Conservation (phyloP, 2,888 invertebrate species). For the Tetragonula carbonaria region DNA sequence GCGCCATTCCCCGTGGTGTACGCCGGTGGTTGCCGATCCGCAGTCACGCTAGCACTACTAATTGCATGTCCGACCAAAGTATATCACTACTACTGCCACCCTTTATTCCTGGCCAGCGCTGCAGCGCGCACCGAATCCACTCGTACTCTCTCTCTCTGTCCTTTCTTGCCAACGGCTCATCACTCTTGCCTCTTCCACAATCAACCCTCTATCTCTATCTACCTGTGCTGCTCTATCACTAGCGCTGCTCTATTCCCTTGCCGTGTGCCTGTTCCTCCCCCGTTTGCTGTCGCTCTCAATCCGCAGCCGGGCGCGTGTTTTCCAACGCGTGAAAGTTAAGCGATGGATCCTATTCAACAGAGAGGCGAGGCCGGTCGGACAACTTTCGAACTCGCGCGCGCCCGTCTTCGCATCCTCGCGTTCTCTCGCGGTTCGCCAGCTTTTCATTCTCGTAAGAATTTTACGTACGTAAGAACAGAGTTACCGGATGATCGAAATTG, state of each 20-base stretch:
- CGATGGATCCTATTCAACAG: conserved; percentile 43
- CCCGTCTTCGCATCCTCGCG: not conserved
- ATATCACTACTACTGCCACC: conserved; percentile 76
- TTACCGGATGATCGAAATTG: too few species aligned
- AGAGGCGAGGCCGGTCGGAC: too few species aligned
- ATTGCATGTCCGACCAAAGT: conserved; percentile 81
- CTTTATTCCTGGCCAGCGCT: conserved; percentile 58
- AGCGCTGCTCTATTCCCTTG: too few species aligned
- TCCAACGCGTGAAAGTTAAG: conserved; percentile 48
- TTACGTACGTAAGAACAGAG: too few species aligned
- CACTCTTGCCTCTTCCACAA: conserved; percentile 6
- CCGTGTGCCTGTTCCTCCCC: not conserved
- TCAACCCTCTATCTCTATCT: not conserved
- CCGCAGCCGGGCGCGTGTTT: conserved; percentile 23
- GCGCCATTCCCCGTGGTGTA: conserved; percentile 48
- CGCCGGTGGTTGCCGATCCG: conserved; percentile 66
- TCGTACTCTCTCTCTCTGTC: conserved; percentile 23
- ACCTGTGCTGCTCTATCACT: too few species aligned
- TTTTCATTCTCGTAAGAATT: too few species aligned
- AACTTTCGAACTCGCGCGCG: too few species aligned
- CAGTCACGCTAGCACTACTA: conserved; percentile 79
- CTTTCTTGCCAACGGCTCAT: conserved; percentile 11
- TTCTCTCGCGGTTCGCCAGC: too few species aligned
- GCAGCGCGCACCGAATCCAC: conserved; percentile 62
- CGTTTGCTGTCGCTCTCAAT: not conserved